Percentiles rank a stretch among this genome's conserved stretches.
phyloP scores from a whole-genome alignment of 2,797 vertebrate species.

The Peromyscus attwateri region DNA sequence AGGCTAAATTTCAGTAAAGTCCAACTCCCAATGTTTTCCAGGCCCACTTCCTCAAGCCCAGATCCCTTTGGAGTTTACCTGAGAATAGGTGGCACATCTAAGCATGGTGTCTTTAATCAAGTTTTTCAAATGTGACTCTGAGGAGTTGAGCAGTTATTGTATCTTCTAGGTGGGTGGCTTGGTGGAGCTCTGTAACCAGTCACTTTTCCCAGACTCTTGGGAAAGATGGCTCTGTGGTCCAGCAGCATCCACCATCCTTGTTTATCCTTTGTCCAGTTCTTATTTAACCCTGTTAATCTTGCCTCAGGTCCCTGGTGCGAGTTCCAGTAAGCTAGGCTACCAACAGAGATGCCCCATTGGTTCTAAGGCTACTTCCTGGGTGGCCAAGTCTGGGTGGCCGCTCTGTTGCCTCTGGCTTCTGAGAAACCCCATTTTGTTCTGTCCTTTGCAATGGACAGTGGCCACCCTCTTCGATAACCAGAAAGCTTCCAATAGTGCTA shows the following conservation, averaged over 20 bases:
- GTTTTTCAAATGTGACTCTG: no score
- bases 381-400: background rate
- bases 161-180: background rate
- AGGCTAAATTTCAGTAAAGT: no score
- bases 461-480: background rate
- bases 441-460: background rate
- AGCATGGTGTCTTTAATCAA: no score
- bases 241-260: background rate
- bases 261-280: background rate
- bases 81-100: no score
- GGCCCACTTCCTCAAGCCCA: no score
- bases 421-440: background rate
- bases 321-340: background rate
- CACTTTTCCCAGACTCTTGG: background rate
- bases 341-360: background rate
- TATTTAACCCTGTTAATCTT: background rate
- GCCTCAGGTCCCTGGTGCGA: background rate
- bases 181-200: background rate
- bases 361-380: background rate
- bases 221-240: background rate
- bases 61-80: no score
- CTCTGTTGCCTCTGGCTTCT: background rate
- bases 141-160: background rate
- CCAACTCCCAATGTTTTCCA: no score
- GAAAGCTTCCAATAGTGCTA: background rate